Percentiles rank a stretch among this genome's conserved stretches.
phyloP scores from a whole-genome alignment of 2,113 vertebrate species.

The Petromus typicus region DNA sequence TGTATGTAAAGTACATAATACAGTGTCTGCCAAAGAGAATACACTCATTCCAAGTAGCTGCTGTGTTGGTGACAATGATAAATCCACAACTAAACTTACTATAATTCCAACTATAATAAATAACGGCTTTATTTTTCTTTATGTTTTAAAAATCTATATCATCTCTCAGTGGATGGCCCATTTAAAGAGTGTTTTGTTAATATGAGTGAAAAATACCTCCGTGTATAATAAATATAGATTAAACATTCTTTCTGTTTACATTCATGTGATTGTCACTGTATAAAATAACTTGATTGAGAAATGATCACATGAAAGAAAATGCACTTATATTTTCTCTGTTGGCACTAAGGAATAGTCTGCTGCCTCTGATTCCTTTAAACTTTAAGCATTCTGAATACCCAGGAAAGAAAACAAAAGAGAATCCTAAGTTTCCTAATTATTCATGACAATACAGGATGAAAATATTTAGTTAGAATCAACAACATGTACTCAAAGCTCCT shows the following conservation, averaged over 20 bases:
- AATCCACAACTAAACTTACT: background rate
- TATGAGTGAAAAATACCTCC: conserved; percentile 7
- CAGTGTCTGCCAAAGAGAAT: background rate
- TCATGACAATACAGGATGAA: background rate
- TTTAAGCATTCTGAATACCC: conserved; percentile 34
- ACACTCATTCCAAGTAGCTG: background rate
- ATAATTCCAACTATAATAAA: background rate
- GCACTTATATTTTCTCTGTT: background rate
- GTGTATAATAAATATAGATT: background rate
- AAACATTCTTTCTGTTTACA: background rate
- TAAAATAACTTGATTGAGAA: conserved; percentile 19
- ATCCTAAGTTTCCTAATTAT: background rate
- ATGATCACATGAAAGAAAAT: background rate
- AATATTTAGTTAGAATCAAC: background rate
- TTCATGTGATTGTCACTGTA: background rate
- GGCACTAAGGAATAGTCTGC: background rate
- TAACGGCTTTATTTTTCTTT: background rate
- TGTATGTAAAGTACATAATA: background rate
- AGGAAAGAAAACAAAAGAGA: conserved; percentile 43
- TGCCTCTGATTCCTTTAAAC: background rate
- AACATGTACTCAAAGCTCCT: background rate
- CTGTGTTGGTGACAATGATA: background rate
- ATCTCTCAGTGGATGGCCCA: background rate
- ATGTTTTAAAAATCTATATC: conserved; percentile 20
- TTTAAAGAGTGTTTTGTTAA: conserved; percentile 16